Evolutionary conservation across 30 jellyfish, hydroid and myxozoan genomes (phyloP).

Genomic region (Aurelia aurita): DNA sequence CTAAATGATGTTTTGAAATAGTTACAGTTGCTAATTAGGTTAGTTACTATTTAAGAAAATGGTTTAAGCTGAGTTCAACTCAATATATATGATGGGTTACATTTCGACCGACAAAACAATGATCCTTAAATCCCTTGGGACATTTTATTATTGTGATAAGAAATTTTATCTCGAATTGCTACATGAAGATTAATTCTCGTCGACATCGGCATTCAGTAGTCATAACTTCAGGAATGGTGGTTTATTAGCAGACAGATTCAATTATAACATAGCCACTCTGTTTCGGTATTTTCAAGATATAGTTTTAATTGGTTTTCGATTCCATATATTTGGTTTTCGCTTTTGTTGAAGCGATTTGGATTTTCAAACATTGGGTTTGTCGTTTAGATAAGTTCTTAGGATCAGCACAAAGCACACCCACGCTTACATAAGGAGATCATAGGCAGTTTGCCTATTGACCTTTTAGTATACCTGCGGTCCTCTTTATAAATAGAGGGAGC

Average conservation of each 20-base stretch:
- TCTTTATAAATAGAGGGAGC: no score
- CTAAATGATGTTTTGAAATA: constrained; percentile 19
- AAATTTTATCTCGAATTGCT: constrained; percentile 25
- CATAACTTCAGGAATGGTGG: constrained; percentile 48
- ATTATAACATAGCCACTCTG: constrained; percentile 14
- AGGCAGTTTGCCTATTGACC: no score
- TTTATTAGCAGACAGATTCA: constrained; percentile 36
- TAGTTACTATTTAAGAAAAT: constrained; percentile 17
- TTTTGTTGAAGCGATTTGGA: not conserved
- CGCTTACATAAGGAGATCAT: not conserved
- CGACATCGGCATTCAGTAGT: constrained; percentile 33
- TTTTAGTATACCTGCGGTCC: no score
- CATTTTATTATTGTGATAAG: constrained; percentile 47
- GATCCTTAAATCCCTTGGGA: constrained; percentile 49
- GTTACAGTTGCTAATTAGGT: constrained; percentile 32
- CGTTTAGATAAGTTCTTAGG: not conserved
- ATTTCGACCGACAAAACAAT: constrained; percentile 49
- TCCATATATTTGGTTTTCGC: constrained; percentile 40
- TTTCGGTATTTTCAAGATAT: constrained; percentile 19
- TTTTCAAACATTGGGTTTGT: not conserved
- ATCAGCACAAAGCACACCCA: constrained; percentile 5
- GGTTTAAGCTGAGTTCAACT: constrained; percentile 35
- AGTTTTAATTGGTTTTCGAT: constrained; percentile 26
- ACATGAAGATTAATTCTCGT: constrained; percentile 33
- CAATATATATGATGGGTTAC: constrained; percentile 9